Conservation (phyloP, 2,113 vertebrate genomes). For the Trematocara stigmaticum region DNA sequence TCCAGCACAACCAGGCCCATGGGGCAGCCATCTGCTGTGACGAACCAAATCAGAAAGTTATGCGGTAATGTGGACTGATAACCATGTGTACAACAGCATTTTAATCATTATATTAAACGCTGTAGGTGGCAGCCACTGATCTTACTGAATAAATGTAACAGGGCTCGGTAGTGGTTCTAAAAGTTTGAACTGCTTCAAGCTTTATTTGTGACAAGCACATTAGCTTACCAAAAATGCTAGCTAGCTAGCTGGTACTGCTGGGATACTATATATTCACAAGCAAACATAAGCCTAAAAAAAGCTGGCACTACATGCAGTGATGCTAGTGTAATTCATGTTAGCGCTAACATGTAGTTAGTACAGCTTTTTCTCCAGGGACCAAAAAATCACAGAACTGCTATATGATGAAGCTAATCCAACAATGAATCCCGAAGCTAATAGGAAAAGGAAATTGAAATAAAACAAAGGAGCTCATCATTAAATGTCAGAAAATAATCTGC, state of each 20-base stretch:
- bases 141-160: background rate
- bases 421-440: background rate
- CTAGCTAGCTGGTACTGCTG: background rate
- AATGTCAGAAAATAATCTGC: background rate
- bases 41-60: background rate
- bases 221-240: background rate
- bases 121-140: background rate
- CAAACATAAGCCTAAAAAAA: background rate
- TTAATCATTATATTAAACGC: background rate
- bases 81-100: background rate
- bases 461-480: background rate
- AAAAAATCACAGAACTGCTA: background rate
- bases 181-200: background rate
- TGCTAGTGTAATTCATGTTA: background rate
- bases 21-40: background rate
- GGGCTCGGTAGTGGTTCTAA: background rate
- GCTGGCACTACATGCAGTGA: background rate
- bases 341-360: background rate
- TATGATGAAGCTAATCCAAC: background rate
- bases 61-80: background rate
- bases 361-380: background rate
- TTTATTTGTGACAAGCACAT: background rate
- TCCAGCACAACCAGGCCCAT: background rate
- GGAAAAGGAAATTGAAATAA: background rate
- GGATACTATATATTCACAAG: background rate